Percentiles rank a stretch among this genome's conserved stretches.
phyloP scores from a whole-genome alignment of 2,113 vertebrate species.

The Taxidea taxus region DNA sequence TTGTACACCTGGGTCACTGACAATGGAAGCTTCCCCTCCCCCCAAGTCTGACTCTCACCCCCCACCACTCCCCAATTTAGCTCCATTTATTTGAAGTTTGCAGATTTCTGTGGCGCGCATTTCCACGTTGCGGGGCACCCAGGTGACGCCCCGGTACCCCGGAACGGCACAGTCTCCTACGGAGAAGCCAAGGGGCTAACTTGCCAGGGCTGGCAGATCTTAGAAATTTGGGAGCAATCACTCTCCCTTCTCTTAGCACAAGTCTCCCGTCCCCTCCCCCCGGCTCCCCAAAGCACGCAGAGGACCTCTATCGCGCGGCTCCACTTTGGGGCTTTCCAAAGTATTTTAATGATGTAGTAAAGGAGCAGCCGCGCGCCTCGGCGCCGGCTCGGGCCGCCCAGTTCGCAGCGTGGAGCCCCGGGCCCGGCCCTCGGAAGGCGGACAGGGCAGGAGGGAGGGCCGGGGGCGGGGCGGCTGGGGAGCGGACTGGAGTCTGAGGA shows the following conservation, averaged over 20 bases:
- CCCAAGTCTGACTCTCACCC: conserved; percentile 27
- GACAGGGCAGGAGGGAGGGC: neutral
- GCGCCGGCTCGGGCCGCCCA: conserved; percentile 33
- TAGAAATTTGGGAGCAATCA: conserved; percentile 27
- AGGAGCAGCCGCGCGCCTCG: conserved; percentile 45
- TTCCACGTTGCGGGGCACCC: neutral
- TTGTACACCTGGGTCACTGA: conserved; percentile 79
- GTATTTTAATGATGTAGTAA: conserved; percentile 72
- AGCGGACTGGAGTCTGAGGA: neutral
- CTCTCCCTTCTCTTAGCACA: neutral
- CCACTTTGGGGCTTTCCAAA: conserved; percentile 76
- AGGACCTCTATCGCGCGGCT: conserved; percentile 64
- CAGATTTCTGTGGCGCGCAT: conserved; percentile 42
- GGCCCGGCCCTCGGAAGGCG: neutral
- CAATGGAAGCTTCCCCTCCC: conserved; percentile 75
- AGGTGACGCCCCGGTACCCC: neutral
- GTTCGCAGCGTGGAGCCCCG: conserved; percentile 56
- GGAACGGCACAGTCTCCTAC: neutral
- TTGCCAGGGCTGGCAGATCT: conserved; percentile 36
- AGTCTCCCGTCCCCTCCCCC: neutral
- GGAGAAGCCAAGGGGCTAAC: conserved; percentile 27
- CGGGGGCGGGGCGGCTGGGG: conserved; percentile 21
- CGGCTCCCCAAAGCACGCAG: conserved; percentile 35
- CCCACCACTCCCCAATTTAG: conserved; percentile 61
- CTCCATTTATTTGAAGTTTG: conserved; percentile 71